These are phyloP conservation scores for Hydropsyche betteni DNA, from an alignment of 2,888 invertebrate genomes.

Conservation along the genomic window DNA sequence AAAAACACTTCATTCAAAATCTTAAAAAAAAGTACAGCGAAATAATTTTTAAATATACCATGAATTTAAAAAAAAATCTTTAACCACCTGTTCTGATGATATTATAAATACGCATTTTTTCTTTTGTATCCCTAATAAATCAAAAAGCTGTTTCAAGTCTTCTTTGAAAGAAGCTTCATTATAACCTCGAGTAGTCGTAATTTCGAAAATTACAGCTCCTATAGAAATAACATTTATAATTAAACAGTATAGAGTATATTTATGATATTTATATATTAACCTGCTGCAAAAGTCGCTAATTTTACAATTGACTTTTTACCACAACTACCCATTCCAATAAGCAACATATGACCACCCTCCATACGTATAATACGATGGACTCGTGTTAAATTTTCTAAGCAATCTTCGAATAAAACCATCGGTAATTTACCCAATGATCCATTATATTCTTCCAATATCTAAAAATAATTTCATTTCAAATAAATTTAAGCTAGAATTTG, in stretches of 20 bases:
- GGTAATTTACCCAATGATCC: slow-evolving; percentile 78
- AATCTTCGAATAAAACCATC: slow-evolving; percentile 90
- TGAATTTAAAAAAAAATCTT: neutral
- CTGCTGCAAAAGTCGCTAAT: slow-evolving; percentile 85
- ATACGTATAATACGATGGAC: slow-evolving; percentile 86
- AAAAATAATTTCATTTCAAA: neutral
- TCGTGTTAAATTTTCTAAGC: slow-evolving; percentile 88
- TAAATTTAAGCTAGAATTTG: neutral
- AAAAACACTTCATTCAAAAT: slow-evolving; percentile 84
- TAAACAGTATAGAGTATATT: neutral
- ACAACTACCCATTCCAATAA: slow-evolving; percentile 90
- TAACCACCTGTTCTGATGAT: slow-evolving; percentile 76
- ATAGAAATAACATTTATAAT: neutral
- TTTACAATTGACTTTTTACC: slow-evolving; percentile 86
- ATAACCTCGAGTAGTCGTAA: slow-evolving; percentile 85
- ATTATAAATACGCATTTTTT: slow-evolving; percentile 86
- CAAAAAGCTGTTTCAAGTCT: slow-evolving; percentile 84
- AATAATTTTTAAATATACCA: neutral
- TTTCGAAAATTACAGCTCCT: slow-evolving; percentile 69
- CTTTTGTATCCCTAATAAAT: slow-evolving; percentile 78
- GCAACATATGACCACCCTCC: slow-evolving; percentile 82
- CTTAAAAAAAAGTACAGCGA: slow-evolving; percentile 54
- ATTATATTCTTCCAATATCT: slow-evolving; percentile 88
- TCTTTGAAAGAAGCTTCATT: slow-evolving; percentile 85
- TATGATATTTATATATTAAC: slow-evolving; percentile 55